A percentile compares a stretch with the other conserved stretches of the same genome.
Conservation (phyloP, 1,140 invertebrate genomes). For the Brachionus asplanchnoidis region DNA sequence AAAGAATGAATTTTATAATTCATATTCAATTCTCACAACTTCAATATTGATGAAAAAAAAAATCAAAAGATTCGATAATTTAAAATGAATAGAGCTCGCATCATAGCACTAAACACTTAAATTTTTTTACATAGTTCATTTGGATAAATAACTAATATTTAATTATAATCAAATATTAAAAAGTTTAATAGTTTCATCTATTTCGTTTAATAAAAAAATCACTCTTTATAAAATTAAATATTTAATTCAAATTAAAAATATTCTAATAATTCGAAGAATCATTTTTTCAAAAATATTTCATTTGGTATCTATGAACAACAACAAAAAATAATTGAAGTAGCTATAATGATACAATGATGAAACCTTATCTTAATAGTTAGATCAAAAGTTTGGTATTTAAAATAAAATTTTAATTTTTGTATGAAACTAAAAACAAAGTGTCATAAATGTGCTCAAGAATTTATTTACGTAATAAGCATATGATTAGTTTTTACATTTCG, state of each 20-base stretch:
- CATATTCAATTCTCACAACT: too few species aligned
- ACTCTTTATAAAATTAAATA: not conserved
- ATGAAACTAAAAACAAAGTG: not conserved
- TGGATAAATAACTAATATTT: too few species aligned
- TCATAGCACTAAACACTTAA: too few species aligned
- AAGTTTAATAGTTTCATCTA: too few species aligned
- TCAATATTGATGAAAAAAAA: too few species aligned
- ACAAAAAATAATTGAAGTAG: not conserved
- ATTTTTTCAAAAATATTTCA: not conserved
- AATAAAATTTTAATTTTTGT: not conserved
- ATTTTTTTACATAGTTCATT: too few species aligned
- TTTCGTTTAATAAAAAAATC: not conserved
- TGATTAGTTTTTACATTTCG: not conserved
- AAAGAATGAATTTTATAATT: too few species aligned
- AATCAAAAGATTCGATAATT: too few species aligned
- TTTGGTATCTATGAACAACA: not conserved
- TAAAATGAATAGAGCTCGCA: too few species aligned
- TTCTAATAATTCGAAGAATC: not conserved
- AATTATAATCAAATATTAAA: too few species aligned
- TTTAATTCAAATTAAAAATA: not conserved
- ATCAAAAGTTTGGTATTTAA: not conserved
- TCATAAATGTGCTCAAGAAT: not conserved
- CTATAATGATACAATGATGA: not conserved
- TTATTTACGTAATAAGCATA: not conserved
- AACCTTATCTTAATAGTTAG: not conserved